Evolutionary conservation across 2,113 vertebrate species (phyloP).

Genomic region (Otocyon megalotis): DNA sequence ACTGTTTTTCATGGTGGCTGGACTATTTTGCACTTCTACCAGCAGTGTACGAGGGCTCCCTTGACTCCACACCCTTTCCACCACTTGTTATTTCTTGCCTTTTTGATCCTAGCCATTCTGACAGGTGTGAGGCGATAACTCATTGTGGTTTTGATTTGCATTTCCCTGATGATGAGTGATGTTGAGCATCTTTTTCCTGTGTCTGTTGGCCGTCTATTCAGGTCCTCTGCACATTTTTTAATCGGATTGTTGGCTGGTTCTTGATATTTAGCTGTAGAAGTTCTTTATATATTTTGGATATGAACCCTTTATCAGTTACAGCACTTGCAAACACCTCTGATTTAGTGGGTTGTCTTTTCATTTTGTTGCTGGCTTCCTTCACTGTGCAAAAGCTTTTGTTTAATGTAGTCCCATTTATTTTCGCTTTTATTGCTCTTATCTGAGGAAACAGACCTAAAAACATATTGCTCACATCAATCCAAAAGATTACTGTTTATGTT

Average conservation of each 20-base stretch:
- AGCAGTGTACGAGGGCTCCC: not conserved
- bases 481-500: not conserved
- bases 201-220: not conserved
- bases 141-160: not conserved
- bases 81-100: not conserved
- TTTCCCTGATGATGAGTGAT: not conserved
- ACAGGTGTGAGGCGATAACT: not conserved
- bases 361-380: not conserved
- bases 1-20: not conserved
- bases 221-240: not conserved
- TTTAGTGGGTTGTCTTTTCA: not conserved
- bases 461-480: not conserved
- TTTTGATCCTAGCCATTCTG: not conserved
- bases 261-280: not conserved
- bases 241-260: not conserved
- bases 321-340: not conserved
- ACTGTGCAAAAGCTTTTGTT: not conserved
- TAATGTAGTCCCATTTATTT: not conserved
- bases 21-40: not conserved
- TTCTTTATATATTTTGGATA: not conserved
- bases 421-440: not conserved
- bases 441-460: not conserved
- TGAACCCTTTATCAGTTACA: not conserved
- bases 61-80: not conserved
- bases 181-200: not conserved